Conservation (phyloP, 2,888 invertebrate genomes). For the Argyra leucocephala region DNA sequence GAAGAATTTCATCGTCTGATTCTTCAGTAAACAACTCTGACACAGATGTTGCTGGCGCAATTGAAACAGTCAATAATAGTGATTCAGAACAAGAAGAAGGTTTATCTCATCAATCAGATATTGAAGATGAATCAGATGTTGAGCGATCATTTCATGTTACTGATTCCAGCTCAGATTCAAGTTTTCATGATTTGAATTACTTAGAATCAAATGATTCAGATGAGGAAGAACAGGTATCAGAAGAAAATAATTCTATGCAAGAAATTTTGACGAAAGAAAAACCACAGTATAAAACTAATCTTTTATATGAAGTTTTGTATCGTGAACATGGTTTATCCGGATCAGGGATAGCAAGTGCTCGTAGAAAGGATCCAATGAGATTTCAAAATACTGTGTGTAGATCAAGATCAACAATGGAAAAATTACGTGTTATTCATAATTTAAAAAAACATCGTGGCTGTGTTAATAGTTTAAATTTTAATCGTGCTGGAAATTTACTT, state of each 20-base stretch:
- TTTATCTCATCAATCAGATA: too few species aligned
- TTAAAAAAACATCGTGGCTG: constrained; percentile 77
- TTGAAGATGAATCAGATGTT: background rate
- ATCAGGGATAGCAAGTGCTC: constrained; percentile 22
- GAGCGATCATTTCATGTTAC: background rate
- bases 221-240: constrained; percentile 14
- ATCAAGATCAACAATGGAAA: constrained; percentile 71
- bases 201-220: constrained; percentile 21
- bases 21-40: background rate
- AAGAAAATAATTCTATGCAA: constrained; percentile 23
- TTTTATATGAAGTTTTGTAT: constrained; percentile 31
- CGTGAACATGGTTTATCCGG: constrained; percentile 34
- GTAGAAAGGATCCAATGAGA: constrained; percentile 22
- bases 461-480: constrained; percentile 88
- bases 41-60: too few species aligned
- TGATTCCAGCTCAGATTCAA: constrained; percentile 17
- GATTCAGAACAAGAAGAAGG: too few species aligned
- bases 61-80: background rate
- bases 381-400: constrained; percentile 68
- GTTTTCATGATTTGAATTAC: constrained; percentile 18
- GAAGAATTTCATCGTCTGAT: constrained; percentile 5
- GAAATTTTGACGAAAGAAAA: constrained; percentile 33
- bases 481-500: constrained; percentile 56
- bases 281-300: constrained; percentile 34
- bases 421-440: constrained; percentile 66